Conservation (phyloP, 2,888 invertebrate species). For the Agrochola circellaris region DNA sequence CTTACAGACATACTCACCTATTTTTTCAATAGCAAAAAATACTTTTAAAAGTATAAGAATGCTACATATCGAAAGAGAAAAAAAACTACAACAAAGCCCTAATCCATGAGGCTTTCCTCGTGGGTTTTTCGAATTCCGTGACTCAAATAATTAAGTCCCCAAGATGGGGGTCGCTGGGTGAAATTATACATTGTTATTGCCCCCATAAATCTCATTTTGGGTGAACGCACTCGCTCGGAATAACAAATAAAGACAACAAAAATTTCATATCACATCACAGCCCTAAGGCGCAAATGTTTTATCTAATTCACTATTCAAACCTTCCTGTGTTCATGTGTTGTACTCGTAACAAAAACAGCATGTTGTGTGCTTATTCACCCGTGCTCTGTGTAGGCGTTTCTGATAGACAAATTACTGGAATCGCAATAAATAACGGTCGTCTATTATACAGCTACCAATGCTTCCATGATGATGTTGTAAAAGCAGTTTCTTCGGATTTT, state of each 20-base stretch:
- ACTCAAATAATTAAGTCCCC: conserved; percentile 89
- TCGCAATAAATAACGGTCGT: conserved; percentile 34
- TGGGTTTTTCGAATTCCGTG: conserved; percentile 89
- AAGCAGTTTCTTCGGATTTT: conserved; percentile 23
- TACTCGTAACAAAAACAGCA: conserved; percentile 16
- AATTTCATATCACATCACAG: conserved; percentile 73
- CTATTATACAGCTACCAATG: conserved; percentile 26
- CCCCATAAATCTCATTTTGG: conserved; percentile 88
- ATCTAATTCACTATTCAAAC: conserved; percentile 37
- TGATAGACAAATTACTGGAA: conserved; percentile 56
- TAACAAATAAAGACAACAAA: conserved; percentile 80
- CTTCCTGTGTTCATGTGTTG: conserved; percentile 18
- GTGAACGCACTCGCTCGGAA: conserved; percentile 83
- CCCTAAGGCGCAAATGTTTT: conserved; percentile 56
- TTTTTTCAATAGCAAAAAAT: conserved; percentile 87
- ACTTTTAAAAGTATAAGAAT: conserved; percentile 80
- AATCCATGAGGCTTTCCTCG: conserved; percentile 86
- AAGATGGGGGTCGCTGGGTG: conserved; percentile 83
- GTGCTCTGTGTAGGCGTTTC: conserved; percentile 30
- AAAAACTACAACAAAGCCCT: conserved; percentile 85
- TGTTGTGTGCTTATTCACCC: conserved; percentile 33
- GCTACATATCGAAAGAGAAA: conserved; percentile 76
- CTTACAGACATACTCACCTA: conserved; percentile 84
- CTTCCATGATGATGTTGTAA: conserved; percentile 37
- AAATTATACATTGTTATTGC: conserved; percentile 89